A percentile compares a stretch with the other conserved stretches of the same genome.
phyloP scores from a whole-genome alignment of 2,113 vertebrate species.

The Piaya cayana region DNA sequence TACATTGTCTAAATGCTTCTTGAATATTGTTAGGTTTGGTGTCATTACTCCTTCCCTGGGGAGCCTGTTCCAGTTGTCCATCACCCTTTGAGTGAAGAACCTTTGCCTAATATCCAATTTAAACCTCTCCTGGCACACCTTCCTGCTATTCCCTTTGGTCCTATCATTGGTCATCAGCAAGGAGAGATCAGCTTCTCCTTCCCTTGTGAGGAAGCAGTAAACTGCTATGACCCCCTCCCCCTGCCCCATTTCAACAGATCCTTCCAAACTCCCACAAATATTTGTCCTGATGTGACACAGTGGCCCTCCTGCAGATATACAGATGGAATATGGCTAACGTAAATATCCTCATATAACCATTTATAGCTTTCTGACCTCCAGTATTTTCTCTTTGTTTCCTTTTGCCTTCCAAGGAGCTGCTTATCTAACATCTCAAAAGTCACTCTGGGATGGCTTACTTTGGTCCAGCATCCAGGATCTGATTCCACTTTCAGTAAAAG shows the following conservation, averaged over 20 bases:
- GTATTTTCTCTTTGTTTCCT: constrained; percentile 43
- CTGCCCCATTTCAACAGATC: background rate
- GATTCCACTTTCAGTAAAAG: constrained; percentile 26
- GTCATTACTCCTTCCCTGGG: no score
- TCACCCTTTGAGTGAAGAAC: no score
- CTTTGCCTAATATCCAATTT: no score
- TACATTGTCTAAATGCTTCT: no score
- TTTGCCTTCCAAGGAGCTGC: constrained; percentile 10
- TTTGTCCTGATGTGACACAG: constrained; percentile 17
- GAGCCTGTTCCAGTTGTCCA: no score
- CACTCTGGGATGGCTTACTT: constrained; percentile 20
- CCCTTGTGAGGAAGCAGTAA: no score
- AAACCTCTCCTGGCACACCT: no score
- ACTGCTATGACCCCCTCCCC: no score
- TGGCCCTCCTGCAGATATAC: background rate
- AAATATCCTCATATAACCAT: constrained; percentile 25
- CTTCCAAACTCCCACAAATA: background rate
- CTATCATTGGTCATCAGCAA: no score
- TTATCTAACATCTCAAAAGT: constrained; percentile 56
- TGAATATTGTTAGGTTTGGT: no score
- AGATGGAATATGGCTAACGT: background rate
- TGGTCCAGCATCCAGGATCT: background rate
- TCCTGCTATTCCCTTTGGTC: no score
- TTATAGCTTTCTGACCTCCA: constrained; percentile 30
- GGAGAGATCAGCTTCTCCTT: no score